These are phyloP conservation scores for Dynastes tityus DNA, from an alignment of 2,888 invertebrate species.

Conservation along the genomic window DNA sequence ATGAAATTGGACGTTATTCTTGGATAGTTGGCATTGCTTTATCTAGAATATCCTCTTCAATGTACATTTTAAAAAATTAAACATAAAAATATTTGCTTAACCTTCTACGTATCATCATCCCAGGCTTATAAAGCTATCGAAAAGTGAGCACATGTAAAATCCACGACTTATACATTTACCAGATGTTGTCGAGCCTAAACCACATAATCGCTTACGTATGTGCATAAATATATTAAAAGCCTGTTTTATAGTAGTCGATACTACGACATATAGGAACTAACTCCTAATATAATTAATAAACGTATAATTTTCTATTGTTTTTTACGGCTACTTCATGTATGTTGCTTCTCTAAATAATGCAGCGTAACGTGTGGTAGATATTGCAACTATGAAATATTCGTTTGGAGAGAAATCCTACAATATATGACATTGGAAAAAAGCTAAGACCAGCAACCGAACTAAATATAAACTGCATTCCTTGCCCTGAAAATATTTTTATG, in stretches of 20 bases:
- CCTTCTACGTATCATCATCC: background rate
- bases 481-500: constrained; percentile 20
- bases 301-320: too few species aligned
- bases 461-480: constrained; percentile 3
- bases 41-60: too few species aligned
- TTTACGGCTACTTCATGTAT: too few species aligned
- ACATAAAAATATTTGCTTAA: background rate
- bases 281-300: too few species aligned
- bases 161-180: constrained; percentile 13
- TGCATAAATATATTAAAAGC: background rate
- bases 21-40: too few species aligned
- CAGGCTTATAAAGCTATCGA: background rate
- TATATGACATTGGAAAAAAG: constrained; percentile 7
- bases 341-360: too few species aligned
- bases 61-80: background rate
- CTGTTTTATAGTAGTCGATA: background rate
- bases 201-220: background rate
- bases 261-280: too few species aligned
- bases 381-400: too few species aligned
- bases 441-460: background rate
- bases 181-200: constrained; percentile 13
- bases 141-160: background rate
- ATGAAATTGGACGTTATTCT: too few species aligned
- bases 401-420: background rate
- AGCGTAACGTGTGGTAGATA: too few species aligned